Percentiles rank a stretch among this genome's conserved stretches.
These are phyloP conservation scores for Oppia nitens DNA, from an alignment of 1,140 invertebrate species.

Conservation along the genomic window DNA sequence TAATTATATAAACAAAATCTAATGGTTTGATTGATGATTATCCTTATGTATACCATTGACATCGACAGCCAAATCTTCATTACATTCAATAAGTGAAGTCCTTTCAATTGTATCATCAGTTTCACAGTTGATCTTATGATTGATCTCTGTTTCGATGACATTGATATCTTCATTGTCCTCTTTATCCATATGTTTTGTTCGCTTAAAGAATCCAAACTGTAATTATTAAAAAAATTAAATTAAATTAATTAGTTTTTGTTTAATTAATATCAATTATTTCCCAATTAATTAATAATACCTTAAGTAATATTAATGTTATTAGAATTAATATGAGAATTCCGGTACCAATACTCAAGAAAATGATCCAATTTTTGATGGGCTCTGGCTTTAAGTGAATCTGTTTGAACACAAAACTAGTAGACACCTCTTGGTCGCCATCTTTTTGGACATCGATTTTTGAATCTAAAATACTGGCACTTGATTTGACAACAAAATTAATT, in stretches of 20 bases:
- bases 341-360: not conserved
- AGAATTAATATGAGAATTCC: not conserved
- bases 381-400: not conserved
- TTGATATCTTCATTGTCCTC: not conserved
- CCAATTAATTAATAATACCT: too few species aligned
- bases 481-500: not conserved
- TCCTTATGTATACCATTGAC: too few species aligned
- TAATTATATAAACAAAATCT: too few species aligned
- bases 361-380: not conserved
- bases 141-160: too few species aligned
- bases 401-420: not conserved
- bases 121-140: too few species aligned
- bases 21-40: too few species aligned
- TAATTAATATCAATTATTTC: too few species aligned
- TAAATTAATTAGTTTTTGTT: too few species aligned
- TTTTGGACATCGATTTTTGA: not conserved
- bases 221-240: too few species aligned
- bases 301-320: not conserved
- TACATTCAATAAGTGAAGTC: too few species aligned
- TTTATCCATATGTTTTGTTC: not conserved
- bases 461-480: not conserved
- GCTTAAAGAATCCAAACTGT: not conserved
- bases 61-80: too few species aligned
- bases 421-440: not conserved
- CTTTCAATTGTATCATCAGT: too few species aligned